These are phyloP conservation scores for Bombycilla garrulus DNA, from an alignment of 2,113 vertebrate species.

Conservation along the genomic window DNA sequence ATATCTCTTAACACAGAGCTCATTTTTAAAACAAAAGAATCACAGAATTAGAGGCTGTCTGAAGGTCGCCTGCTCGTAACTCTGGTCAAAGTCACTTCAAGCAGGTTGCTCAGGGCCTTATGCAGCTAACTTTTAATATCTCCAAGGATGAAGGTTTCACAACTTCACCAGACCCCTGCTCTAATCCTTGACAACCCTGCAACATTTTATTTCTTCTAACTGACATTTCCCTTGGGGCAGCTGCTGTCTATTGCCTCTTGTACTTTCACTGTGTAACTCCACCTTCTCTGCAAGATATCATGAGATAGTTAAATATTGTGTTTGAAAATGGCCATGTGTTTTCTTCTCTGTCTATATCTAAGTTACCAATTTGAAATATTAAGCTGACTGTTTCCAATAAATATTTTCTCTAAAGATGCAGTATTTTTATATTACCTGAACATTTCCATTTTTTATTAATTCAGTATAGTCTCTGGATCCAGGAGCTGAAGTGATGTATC, in stretches of 20 bases:
- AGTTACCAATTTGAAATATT: not conserved
- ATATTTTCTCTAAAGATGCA: not conserved
- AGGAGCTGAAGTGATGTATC: constrained; percentile 75
- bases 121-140: not conserved
- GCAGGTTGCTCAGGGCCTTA: not conserved
- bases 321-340: not conserved
- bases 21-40: not conserved
- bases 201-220: not conserved
- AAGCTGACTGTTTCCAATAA: not conserved
- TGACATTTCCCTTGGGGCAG: not conserved
- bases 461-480: constrained; percentile 77
- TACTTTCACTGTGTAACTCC: not conserved
- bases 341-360: not conserved
- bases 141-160: not conserved
- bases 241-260: not conserved
- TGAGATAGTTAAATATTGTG: not conserved
- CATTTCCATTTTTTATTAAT: constrained; percentile 70
- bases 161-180: not conserved
- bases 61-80: not conserved
- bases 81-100: not conserved
- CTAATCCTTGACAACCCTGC: not conserved
- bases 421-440: constrained; percentile 59
- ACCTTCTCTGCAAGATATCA: not conserved
- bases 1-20: not conserved
- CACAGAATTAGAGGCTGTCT: not conserved